Evolutionary conservation across 2,113 vertebrate genomes (phyloP).

Genomic region (Megatriorchis doriae): DNA sequence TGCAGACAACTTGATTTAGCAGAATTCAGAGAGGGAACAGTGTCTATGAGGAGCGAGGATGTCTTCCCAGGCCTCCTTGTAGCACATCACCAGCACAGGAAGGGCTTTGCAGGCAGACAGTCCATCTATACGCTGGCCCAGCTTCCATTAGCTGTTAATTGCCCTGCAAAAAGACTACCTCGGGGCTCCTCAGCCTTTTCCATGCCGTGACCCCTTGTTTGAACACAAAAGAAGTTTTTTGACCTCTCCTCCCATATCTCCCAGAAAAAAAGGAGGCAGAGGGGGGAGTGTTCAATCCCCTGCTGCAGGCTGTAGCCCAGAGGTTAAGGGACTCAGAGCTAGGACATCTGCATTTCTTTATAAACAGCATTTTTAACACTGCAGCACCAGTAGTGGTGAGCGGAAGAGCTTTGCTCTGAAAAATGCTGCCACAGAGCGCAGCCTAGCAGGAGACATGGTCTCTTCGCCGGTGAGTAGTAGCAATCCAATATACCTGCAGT

Average conservation of each 20-base stretch:
- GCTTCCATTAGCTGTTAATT: not conserved
- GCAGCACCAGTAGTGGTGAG: not conserved
- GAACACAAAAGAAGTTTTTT: not conserved
- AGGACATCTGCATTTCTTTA: not conserved
- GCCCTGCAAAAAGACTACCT: not conserved
- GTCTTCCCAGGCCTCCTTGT: not conserved
- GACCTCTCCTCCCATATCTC: not conserved
- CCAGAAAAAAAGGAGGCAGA: not conserved
- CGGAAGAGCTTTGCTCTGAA: not conserved
- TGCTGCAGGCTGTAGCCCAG: not conserved
- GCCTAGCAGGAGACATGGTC: not conserved
- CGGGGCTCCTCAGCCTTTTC: not conserved
- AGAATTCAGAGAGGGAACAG: not conserved
- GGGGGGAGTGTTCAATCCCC: not conserved
- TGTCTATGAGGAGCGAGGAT: fast-evolving
- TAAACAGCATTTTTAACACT: not conserved
- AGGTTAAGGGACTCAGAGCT: not conserved
- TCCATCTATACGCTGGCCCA: not conserved
- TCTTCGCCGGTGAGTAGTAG: not conserved
- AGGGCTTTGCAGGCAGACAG: not conserved
- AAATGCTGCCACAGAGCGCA: not conserved
- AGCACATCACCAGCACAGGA: not conserved
- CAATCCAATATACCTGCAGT: not conserved
- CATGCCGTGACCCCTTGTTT: not conserved
- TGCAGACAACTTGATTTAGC: not conserved